Percentiles rank a stretch among this genome's conserved stretches.
phyloP scores from a whole-genome alignment of 2,888 invertebrate genomes.

The Xestoiulus laeticollis region DNA sequence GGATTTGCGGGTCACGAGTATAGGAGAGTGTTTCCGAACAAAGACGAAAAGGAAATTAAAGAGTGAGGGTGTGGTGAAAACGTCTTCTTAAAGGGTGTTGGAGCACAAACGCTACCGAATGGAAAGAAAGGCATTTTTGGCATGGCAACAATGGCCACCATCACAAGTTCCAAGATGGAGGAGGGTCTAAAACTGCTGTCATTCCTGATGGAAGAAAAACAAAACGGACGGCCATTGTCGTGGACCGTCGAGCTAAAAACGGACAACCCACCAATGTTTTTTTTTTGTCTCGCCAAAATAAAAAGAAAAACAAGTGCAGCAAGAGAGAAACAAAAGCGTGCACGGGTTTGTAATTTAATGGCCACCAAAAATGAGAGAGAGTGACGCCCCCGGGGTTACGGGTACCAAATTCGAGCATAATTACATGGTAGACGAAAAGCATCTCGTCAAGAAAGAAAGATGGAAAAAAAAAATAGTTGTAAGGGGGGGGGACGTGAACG shows the following conservation, averaged over 20 bases:
- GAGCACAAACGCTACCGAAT: neutral
- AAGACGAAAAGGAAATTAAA: neutral
- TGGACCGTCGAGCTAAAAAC: neutral
- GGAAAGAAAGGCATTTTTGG: neutral
- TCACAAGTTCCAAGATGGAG: neutral
- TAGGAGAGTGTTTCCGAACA: neutral
- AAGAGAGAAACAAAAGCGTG: conserved; percentile 37
- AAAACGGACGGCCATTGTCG: neutral
- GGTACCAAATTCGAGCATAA: conserved; percentile 22
- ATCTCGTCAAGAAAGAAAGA: neutral
- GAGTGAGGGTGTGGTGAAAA: neutral
- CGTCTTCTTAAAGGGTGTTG: neutral
- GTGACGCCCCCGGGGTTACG: neutral
- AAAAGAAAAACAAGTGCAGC: conserved; percentile 6
- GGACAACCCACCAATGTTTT: neutral
- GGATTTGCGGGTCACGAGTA: neutral
- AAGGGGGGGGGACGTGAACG: neutral
- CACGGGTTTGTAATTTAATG: conserved; percentile 6
- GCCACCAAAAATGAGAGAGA: conserved; percentile 16
- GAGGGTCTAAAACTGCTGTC: neutral
- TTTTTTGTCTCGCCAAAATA: neutral
- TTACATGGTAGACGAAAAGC: conserved; percentile 34
- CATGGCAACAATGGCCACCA: neutral
- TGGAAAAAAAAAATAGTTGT: neutral
- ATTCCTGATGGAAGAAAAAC: neutral